phyloP scores from a whole-genome alignment of 2,113 vertebrate genomes.

The Sardina pilchardus region DNA sequence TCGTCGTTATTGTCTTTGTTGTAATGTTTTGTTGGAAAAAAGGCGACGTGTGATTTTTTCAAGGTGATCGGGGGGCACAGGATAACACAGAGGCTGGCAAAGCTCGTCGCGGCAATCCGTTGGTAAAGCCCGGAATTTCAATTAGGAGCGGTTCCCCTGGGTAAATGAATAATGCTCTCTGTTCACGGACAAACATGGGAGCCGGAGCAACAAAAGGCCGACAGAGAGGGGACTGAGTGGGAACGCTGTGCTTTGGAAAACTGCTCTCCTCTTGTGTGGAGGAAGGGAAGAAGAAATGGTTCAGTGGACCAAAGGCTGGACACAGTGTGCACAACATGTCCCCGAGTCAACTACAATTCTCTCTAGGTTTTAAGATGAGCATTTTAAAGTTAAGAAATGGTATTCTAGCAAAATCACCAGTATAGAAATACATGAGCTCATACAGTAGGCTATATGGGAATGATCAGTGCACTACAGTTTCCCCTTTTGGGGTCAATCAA shows the following conservation, averaged over 20 bases:
- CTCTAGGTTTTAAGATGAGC: too few species aligned
- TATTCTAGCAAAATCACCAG: too few species aligned
- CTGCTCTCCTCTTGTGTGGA: neutral
- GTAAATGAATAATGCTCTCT: constrained; percentile 72
- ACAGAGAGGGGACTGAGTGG: constrained; percentile 56
- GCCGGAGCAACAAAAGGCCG: constrained; percentile 67
- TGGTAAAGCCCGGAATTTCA: constrained; percentile 70
- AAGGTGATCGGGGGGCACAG: constrained; percentile 62
- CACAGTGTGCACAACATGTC: neutral
- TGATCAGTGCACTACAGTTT: too few species aligned
- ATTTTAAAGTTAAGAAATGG: too few species aligned
- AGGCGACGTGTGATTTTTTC: constrained; percentile 43
- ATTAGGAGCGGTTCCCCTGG: constrained; percentile 66
- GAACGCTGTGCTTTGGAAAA: constrained; percentile 24
- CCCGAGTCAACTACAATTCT: neutral
- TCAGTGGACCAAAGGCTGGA: neutral
- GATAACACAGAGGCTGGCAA: constrained; percentile 63
- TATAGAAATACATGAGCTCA: too few species aligned
- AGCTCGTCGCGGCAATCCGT: constrained; percentile 56
- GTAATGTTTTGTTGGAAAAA: neutral
- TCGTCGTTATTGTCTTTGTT: neutral
- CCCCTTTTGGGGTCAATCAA: too few species aligned
- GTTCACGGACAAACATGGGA: constrained; percentile 65
- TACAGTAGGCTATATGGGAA: too few species aligned
- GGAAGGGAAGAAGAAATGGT: constrained; percentile 24